Percentiles rank a stretch among this genome's conserved stretches.
These are phyloP conservation scores for Metallyticus violacea DNA, from an alignment of 2,888 invertebrate genomes.

Conservation along the genomic window DNA sequence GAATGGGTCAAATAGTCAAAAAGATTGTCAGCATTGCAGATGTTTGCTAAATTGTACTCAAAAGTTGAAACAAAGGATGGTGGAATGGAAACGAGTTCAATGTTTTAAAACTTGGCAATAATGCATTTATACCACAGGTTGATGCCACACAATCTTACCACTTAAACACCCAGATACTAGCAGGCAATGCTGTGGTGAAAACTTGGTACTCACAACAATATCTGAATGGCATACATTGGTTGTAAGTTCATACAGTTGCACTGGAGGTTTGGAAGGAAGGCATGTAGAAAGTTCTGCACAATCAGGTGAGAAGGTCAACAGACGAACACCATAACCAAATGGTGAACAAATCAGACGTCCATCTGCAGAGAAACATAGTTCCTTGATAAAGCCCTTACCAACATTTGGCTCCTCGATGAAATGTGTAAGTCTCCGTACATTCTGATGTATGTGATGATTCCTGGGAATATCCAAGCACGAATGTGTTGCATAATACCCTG, in stretches of 20 bases:
- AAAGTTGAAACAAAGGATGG: not conserved
- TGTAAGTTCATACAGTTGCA: slow-evolving; percentile 63
- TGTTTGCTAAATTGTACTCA: not conserved
- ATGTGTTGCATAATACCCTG: slow-evolving; percentile 49
- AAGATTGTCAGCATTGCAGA: not conserved
- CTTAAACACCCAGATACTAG: slow-evolving; percentile 88
- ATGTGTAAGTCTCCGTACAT: slow-evolving; percentile 75
- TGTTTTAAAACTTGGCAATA: not conserved
- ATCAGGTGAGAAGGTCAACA: slow-evolving; percentile 72
- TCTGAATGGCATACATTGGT: slow-evolving; percentile 73
- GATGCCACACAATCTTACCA: slow-evolving; percentile 87
- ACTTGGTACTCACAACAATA: slow-evolving; percentile 85
- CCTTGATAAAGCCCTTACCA: slow-evolving; percentile 90
- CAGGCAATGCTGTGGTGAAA: slow-evolving; percentile 81
- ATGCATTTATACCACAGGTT: slow-evolving; percentile 54
- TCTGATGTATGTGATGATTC: slow-evolving; percentile 57
- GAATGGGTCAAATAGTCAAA: not conserved
- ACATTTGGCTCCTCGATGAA: slow-evolving; percentile 83
- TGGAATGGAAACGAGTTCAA: not conserved
- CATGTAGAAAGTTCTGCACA: slow-evolving; percentile 77
- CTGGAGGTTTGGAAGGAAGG: slow-evolving; percentile 52
- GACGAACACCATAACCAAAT: slow-evolving; percentile 79
- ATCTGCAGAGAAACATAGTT: slow-evolving; percentile 85
- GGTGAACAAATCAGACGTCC: slow-evolving; percentile 90
- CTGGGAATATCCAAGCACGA: not conserved